phyloP scores from a whole-genome alignment of 2,888 invertebrate genomes.

The Sycophila texana region DNA sequence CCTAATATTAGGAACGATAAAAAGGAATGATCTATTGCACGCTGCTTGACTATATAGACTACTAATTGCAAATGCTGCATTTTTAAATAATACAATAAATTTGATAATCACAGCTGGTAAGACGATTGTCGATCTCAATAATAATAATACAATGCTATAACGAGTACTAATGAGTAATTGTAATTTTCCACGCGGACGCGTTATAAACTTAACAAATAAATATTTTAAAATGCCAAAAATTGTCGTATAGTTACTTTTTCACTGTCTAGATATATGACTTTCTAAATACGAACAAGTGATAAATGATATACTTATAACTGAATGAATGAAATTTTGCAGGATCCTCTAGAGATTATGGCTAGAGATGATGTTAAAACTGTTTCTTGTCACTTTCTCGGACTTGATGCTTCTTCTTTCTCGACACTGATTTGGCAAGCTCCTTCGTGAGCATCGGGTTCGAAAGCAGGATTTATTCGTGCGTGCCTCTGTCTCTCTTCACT shows the following conservation, averaged over 20 bases:
- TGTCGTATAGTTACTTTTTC: too few species aligned
- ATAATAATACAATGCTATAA: neutral
- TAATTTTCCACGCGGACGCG: neutral
- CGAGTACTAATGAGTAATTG: neutral
- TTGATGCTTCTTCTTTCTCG: conserved; percentile 62
- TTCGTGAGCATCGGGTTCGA: conserved; percentile 55
- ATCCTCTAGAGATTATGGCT: too few species aligned
- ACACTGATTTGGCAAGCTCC: conserved; percentile 62
- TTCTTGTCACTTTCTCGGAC: conserved; percentile 37
- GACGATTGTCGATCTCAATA: conserved; percentile 1
- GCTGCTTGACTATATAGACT: neutral
- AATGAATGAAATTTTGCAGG: too few species aligned
- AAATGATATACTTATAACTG: too few species aligned
- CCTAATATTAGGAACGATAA: conserved; percentile 29
- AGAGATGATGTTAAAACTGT: too few species aligned
- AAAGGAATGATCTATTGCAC: conserved; percentile 4
- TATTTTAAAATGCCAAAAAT: too few species aligned
- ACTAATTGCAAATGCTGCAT: neutral
- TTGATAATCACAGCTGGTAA: conserved; percentile 28
- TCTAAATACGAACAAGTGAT: too few species aligned
- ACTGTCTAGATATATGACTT: too few species aligned
- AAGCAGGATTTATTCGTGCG: conserved; percentile 59
- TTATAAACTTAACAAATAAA: too few species aligned
- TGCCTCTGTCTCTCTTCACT: conserved; percentile 36
- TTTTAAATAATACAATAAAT: neutral